Evolutionary conservation across 2,113 vertebrate species (phyloP), one percentile per base, ranked within the genome.

Genomic region (Anoura caudifer): DNA sequence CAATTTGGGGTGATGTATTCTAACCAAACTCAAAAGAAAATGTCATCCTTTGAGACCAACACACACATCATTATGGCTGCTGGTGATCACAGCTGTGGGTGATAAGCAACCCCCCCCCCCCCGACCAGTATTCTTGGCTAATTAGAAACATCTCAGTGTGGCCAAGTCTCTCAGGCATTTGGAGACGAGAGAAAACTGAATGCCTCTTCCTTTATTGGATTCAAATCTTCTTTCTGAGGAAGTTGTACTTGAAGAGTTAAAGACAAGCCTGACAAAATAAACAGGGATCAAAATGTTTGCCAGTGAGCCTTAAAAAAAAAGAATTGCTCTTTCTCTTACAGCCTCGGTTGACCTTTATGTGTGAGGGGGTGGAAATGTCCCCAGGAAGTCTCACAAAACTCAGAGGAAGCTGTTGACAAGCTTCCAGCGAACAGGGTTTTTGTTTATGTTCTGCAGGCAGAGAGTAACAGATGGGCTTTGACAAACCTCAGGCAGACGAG

Each of bases 321-420:
- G 31, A 70, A 85, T 2, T 24, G 38, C 33, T 90, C 33, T 91
- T 95, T 82, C n/a, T 87, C 61, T 88, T 38, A 28, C 86, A 94
- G 67, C 15, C 43, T 91, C 82, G 47, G 77, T 90, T 96, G 88
- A 94, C 77, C 91, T 97, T 87, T 83, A 36, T 20, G 33, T 92
- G 38, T 75, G 89, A 97, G 89, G 77, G 67, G 81, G 89, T 91
- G 89, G 94, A 96, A 92, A 9, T 88, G 91, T 95, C 97, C 85
- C 88, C 84, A 95, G 72, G 90, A 97, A 95, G 94, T 91, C 77
- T 89, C 80, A 38, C 28, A 96, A 96, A 70, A 69, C 91, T 93
- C 93, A 96, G 88, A 96, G 86, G 91, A 93, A 94, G 94, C 43
- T 96, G 61, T 52, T 96, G 95, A 97, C 67, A 75, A 59, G 83